phyloP scores from a whole-genome alignment of 2,888 invertebrate species.

The Dryocosmus kuriphilus region DNA sequence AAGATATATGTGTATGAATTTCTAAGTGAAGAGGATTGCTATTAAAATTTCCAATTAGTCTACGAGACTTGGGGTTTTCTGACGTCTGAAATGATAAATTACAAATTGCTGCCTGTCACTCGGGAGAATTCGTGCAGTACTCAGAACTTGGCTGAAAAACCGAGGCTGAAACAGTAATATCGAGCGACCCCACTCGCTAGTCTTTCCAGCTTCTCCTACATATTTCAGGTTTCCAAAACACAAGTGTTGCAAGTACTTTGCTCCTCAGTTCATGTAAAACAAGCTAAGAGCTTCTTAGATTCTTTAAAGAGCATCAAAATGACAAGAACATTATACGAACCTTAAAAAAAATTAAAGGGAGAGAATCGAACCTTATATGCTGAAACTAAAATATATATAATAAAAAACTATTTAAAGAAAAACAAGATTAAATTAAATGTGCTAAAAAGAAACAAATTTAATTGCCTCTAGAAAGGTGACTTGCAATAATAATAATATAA shows the following conservation, averaged over 20 bases:
- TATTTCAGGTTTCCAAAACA: slow-evolving; percentile 34
- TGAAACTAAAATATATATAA: no score
- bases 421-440: no score
- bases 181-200: slow-evolving; percentile 33
- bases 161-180: slow-evolving; percentile 27
- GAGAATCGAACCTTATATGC: no score
- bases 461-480: no score
- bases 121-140: slow-evolving; percentile 33
- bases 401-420: no score
- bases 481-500: no score
- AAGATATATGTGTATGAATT: not conserved
- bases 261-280: slow-evolving; percentile 17
- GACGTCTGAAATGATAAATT: slow-evolving; percentile 35
- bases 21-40: not conserved
- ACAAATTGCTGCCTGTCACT: slow-evolving; percentile 38
- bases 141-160: slow-evolving; percentile 34
- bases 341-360: not conserved
- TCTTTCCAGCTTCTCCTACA: slow-evolving; percentile 37
- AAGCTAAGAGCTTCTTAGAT: slow-evolving; percentile 24
- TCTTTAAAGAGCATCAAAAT: slow-evolving; percentile 8
- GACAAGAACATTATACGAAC: not conserved
- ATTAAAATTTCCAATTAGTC: slow-evolving; percentile 10
- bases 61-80: slow-evolving; percentile 18
- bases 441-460: no score
- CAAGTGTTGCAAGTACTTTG: slow-evolving; percentile 30